A percentile compares a stretch with the other conserved stretches of the same genome.
phyloP scores from a whole-genome alignment of 2,113 vertebrate genomes.

The Sphaerodactylus townsendi region DNA sequence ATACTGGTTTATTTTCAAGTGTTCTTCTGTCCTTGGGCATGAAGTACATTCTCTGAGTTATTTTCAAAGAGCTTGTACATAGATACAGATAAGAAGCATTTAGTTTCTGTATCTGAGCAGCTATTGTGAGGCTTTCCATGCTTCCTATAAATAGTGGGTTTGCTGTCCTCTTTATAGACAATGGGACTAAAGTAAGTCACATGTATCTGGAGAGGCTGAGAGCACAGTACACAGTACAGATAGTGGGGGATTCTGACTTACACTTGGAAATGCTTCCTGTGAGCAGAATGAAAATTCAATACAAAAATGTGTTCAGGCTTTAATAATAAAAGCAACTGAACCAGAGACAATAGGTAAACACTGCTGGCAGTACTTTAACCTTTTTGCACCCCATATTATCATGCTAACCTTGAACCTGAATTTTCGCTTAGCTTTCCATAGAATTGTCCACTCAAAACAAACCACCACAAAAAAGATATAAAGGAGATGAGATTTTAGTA shows the following conservation, averaged over 20 bases:
- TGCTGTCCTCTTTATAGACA: conserved; percentile 6
- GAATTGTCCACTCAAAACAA: conserved; percentile 43
- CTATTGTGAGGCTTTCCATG: conserved; percentile 43
- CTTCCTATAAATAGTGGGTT: neutral
- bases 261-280: neutral
- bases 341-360: neutral
- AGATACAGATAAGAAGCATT: conserved; percentile 33
- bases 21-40: conserved; percentile 36
- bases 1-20: conserved; percentile 26
- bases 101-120: conserved; percentile 1
- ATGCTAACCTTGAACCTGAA: conserved; percentile 29
- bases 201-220: conserved; percentile 18
- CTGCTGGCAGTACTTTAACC: neutral
- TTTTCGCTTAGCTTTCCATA: conserved; percentile 44
- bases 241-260: neutral
- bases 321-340: neutral
- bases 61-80: conserved; percentile 55
- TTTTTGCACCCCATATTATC: conserved; percentile 25
- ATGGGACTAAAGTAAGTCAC: conserved; percentile 24
- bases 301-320: neutral
- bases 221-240: neutral
- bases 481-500: conserved; percentile 30
- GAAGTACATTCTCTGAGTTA: conserved; percentile 44
- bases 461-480: conserved; percentile 47
- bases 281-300: neutral